phyloP scores from a whole-genome alignment of 2,113 vertebrate species.

The Hemiscyllium ocellatum region DNA sequence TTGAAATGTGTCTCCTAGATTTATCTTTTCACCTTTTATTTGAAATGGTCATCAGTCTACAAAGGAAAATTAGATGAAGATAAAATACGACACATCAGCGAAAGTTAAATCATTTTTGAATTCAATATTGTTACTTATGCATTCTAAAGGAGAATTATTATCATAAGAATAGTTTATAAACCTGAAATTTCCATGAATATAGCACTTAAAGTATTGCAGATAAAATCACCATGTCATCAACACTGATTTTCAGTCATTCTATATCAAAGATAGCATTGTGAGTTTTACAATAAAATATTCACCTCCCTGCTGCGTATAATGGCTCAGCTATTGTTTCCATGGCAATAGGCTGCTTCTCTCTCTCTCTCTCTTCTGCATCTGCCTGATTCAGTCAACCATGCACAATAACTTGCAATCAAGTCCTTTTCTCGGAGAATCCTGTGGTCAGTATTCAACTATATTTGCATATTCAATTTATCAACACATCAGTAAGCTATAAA shows the following conservation, averaged over 20 bases:
- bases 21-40: neutral
- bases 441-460: neutral
- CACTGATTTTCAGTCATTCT: neutral
- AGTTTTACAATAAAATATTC: slow-evolving; percentile 19
- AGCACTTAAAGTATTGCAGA: neutral
- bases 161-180: neutral
- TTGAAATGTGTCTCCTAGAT: neutral
- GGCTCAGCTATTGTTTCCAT: neutral
- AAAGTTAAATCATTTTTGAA: neutral
- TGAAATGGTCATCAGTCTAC: neutral
- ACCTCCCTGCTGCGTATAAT: neutral
- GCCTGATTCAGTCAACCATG: neutral
- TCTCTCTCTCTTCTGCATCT: neutral
- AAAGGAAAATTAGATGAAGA: neutral
- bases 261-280: neutral
- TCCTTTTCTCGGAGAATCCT: neutral
- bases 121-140: neutral
- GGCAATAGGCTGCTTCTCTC: neutral
- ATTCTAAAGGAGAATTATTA: neutral
- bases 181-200: neutral
- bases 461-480: neutral
- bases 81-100: neutral
- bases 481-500: neutral
- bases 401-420: neutral
- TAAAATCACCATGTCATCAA: slow-evolving; percentile 11